Conservation (phyloP, 2,888 invertebrate genomes). For the Prenolepis imparis region DNA sequence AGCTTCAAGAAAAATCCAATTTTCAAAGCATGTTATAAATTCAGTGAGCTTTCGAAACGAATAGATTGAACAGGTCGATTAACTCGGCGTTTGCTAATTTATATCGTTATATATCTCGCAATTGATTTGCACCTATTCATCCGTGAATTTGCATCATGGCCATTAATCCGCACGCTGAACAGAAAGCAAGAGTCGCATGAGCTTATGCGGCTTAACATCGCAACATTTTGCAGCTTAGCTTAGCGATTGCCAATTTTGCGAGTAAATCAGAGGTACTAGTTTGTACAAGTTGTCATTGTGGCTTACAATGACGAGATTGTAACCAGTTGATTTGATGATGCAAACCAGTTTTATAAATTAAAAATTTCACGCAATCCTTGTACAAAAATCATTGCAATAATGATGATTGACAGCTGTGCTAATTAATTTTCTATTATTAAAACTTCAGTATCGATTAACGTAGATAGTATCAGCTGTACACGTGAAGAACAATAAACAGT, state of each 20-base stretch:
- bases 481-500: background rate
- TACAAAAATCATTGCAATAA: background rate
- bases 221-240: conserved; percentile 23
- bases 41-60: background rate
- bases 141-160: conserved; percentile 16
- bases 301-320: background rate
- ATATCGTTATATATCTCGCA: conserved; percentile 8
- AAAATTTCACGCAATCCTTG: conserved; percentile 9
- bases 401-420: background rate
- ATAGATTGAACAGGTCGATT: background rate
- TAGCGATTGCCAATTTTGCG: conserved; percentile 1
- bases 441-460: background rate
- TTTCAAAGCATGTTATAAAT: background rate
- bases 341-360: background rate
- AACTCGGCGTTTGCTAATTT: conserved; percentile 11
- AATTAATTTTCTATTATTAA: background rate
- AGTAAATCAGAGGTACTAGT: conserved; percentile 4
- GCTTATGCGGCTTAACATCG: conserved; percentile 30
- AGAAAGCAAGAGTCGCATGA: conserved; percentile 19
- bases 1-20: too few species aligned
- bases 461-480: background rate
- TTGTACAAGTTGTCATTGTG: conserved; percentile 21
- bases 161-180: conserved; percentile 7
- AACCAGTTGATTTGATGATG: background rate
- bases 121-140: conserved; percentile 46